Base-by-base conservation (phyloP, 2,113 vertebrate genomes). In the Colossoma macropomum region DNA sequence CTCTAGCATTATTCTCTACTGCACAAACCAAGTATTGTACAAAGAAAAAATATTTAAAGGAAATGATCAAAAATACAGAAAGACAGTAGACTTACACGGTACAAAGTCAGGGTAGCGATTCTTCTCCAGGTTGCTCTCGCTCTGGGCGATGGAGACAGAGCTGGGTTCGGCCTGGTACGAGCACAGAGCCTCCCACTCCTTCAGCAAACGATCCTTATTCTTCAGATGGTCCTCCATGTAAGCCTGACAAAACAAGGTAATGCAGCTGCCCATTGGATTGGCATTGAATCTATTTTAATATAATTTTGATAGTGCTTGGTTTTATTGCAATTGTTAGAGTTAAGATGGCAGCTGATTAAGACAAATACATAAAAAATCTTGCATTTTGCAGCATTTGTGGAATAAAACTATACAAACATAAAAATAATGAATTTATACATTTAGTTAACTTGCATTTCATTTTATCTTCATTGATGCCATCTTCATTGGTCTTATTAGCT, bases 151-250 rank as follows among this genome's bases (percentile, higher is more conserved):
- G 27, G 95, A 91, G 4, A 96, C 95, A 75, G 93, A 25, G 76
- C 95, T 96, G 80, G 98, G 97, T 79, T 99, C 98, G 0, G 98
- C 97, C 91, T 99, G 98, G 90, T 99, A 98, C 28, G 95, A 96
- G 30, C 98, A 98, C 84, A 99, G 89, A 0, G 96, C 97, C 88
- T 98, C 96, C 98, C 98, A 99, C 88, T 99, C 98, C 91, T 98
- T 97, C 90, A 96, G 96, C 84, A 98, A 92, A 2, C 98, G 96
- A 89, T 98, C 97, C 79, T 96, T 95, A 85, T 98, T 99, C 84
- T 95, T 94, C 83, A 99, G 93, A 84, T 99, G 98, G 85, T 99
- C 98, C 90, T 99, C 98, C 98, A 99, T 99, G 21, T 99, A 99
- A 0, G 98, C 95, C 98, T 99, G 89, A 8, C 8, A 87, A 68